A percentile compares a stretch with the other conserved stretches of the same genome.
phyloP scores from a whole-genome alignment of 2,113 vertebrate genomes.

The Phylloscopus whistleri region DNA sequence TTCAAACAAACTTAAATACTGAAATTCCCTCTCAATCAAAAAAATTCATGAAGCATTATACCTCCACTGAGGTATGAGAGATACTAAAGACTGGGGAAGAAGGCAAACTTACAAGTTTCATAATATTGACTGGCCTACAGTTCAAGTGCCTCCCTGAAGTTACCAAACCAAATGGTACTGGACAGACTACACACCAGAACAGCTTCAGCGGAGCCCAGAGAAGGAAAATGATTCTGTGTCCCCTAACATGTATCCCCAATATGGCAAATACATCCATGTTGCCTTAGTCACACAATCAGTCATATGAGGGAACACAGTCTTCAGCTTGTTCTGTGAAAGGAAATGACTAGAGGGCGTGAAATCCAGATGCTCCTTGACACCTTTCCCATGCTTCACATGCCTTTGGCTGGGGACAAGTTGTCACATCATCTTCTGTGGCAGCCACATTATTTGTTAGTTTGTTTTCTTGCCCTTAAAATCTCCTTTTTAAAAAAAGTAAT shows the following conservation, averaged over 20 bases:
- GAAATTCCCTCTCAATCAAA: background rate
- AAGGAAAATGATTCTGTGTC: rapidly evolving
- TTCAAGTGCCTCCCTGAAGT: background rate
- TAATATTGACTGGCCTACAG: background rate
- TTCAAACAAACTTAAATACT: background rate
- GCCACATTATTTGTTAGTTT: background rate
- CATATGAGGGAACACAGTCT: rapidly evolving
- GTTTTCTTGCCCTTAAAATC: background rate
- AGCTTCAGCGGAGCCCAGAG: background rate
- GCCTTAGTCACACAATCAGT: background rate
- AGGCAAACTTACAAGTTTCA: background rate
- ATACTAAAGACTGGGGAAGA: background rate
- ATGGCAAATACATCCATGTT: rapidly evolving
- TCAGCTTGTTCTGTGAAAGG: background rate
- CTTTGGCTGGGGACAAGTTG: background rate
- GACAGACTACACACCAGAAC: rapidly evolving
- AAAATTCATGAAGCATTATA: background rate
- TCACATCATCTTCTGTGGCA: background rate
- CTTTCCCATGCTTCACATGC: background rate
- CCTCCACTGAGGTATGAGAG: background rate
- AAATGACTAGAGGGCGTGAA: background rate
- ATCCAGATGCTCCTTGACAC: background rate
- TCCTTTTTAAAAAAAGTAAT: background rate
- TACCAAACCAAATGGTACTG: rapidly evolving
- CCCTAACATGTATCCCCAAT: rapidly evolving